Base-by-base conservation (phyloP, 2,888 invertebrate species). In the Zonitis immaculata region DNA sequence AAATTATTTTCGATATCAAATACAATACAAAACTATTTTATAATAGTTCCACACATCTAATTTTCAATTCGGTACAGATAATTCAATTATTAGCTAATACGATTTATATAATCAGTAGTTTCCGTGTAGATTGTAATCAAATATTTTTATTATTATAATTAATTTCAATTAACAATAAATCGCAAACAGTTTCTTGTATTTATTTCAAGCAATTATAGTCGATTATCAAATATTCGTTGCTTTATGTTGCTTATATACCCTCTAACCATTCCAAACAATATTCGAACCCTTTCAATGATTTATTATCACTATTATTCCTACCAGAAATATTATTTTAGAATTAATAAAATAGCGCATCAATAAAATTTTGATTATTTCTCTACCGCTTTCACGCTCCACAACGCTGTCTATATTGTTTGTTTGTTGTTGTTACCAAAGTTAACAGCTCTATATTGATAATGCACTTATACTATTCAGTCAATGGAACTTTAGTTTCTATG, bases 1-100 rank as follows among this genome's bases (percentile, higher is more conserved):
- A 52, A 56, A 56, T 56, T 50, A 56, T 52, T 49, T 42, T n/a
- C 25, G 9, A 2, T 35, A 35, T 35, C 9, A 16, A 32, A 9
- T 1, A 35, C 18, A 35, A 18, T 9, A 9, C n/a, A n/a, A n/a
- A n/a, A n/a, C n/a, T n/a, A n/a, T n/a, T n/a, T n/a, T n/a, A n/a
- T n/a, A n/a, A n/a, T n/a, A n/a, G n/a, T n/a, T n/a, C n/a, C n/a
- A n/a, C n/a, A n/a, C n/a, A n/a, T n/a, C n/a, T n/a, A n/a, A n/a
- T n/a, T n/a, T n/a, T n/a, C n/a, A n/a, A n/a, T n/a, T n/a, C n/a
- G n/a, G n/a, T n/a, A n/a, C n/a, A n/a, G n/a, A n/a, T n/a, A n/a
- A n/a, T n/a, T n/a, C n/a, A n/a, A n/a, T n/a, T n/a, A n/a, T n/a
- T n/a, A n/a, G n/a, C n/a, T n/a, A n/a, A n/a, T n/a, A n/a, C n/a